Base-by-base conservation (phyloP, 64 coral and sea anemone species). In the Acropora tenuis region DNA sequence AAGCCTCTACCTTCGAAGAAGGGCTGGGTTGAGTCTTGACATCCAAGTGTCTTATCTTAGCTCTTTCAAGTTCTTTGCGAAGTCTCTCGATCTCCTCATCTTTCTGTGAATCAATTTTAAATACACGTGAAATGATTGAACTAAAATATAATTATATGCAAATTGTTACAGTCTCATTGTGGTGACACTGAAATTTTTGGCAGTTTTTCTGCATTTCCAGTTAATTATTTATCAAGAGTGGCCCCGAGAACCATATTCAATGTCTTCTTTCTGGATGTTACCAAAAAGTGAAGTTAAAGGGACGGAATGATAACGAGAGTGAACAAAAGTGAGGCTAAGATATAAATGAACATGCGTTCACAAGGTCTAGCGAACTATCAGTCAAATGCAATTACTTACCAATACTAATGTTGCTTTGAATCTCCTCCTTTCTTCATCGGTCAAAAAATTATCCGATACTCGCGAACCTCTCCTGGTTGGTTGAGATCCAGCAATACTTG, bases 71-170 rank as follows among this genome's bases (percentile, higher is more conserved):
- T 12, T 93, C 58, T 8, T 87, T 84, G 4, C 60, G 79, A 12
- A 93, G 55, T 78, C 41, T 79, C 5, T 85, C 41, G 11, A 96
- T 94, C 43, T 96, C 95, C 17, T 93, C 90, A 46, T 96, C 92
- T 91, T 82, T 96, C 95, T 96, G 67, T 50, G 7, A 48, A 89
- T 0, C 30, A 83, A 46, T 12, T 45, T 8, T 19, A 76, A 43
- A 47, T 1, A n/a, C 12, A 41, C 60, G 11, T 63, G 8, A 55
- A 55, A 7, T 5, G 6, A 55, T 55, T 5, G 10, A 55, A 10
- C 52, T 10, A 55, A 55, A 5, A 55, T 55, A 3, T 30, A 30
- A 30, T 55, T 7, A 10, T 55, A 0, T 63, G 60, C 60, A 63
- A 63, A 12, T 63, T 63, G 11, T 63, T 13, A 63, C 10, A 15